phyloP scores from a whole-genome alignment of 2,797 vertebrate genomes.

The Schizothorax lantsangensis region DNA sequence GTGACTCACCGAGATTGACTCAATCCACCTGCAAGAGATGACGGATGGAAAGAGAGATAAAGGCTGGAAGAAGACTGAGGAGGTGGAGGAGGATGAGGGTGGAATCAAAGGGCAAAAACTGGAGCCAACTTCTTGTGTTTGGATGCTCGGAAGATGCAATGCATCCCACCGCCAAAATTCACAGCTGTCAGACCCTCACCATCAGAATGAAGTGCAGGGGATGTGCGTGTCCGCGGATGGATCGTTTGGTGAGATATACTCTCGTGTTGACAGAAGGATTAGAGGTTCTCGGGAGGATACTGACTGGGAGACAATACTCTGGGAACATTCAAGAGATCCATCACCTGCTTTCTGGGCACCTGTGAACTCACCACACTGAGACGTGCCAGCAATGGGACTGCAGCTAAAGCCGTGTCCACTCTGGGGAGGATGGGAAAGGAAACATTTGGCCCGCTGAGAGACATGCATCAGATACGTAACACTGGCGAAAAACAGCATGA shows the following conservation, averaged over 20 bases:
- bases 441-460: not conserved
- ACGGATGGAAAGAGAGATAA: slow-evolving; percentile 11
- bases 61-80: not conserved
- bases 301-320: slow-evolving; percentile 22
- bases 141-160: slow-evolving; percentile 40
- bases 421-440: slow-evolving; percentile 14
- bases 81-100: slow-evolving; percentile 4
- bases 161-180: slow-evolving; percentile 30
- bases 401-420: slow-evolving; percentile 29
- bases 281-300: slow-evolving; percentile 31
- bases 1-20: slow-evolving; percentile 63
- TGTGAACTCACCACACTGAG: slow-evolving; percentile 36
- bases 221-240: slow-evolving; percentile 8
- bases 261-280: slow-evolving; percentile 44
- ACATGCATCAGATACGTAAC: slow-evolving; percentile 1
- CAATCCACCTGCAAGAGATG: slow-evolving; percentile 60
- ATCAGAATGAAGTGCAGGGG: slow-evolving; percentile 35
- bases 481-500: not conserved
- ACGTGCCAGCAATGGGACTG: not conserved
- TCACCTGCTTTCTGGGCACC: slow-evolving; percentile 52
- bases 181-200: slow-evolving; percentile 37
- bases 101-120: slow-evolving; percentile 23
- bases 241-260: slow-evolving; percentile 30
- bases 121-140: slow-evolving; percentile 28
- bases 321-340: slow-evolving; percentile 41